Base-by-base conservation (phyloP, 2,113 vertebrate species). In the Pimephales promelas region DNA sequence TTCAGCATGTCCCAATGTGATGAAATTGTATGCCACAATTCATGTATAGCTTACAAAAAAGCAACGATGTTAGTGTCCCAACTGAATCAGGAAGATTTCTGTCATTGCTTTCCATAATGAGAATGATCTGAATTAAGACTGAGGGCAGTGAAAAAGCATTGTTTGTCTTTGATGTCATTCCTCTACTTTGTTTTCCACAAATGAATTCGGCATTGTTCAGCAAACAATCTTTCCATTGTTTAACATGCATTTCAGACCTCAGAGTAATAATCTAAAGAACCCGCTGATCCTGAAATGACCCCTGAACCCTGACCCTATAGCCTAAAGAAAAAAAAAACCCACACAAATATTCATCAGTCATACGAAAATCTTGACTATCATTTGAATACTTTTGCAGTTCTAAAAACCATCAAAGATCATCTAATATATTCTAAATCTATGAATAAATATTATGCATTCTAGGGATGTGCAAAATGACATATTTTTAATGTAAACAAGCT, bases 141-240 rank as follows among this genome's bases (percentile, higher is more conserved):
- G 28, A 75, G 11, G 16, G 47, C 74, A 70, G 4, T 56, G 61
- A 64, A 64, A 81, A 66, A 47, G 8, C 24, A 80, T 7, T 7
- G 11, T 3, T 75, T 81, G 43, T 71, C 74, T 57, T 76, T n/a
- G 54, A 77, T 56, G 85, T 31, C 75, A 36, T 45, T 64, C 13
- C 52, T 84, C 74, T 14, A 49, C 28, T 56, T 76, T 56, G 57
- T 43, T 57, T 43, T 79, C 66, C 49, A 10, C 83, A 66, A n/a
- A 79, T 72, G 47, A 85, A 87, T 74, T 74, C 49, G 40, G 84
- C 54, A 84, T 84, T 85, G 80, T 87, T 85, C 22, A 66, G 56
- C 59, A 85, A 85, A 85, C 83, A 85, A 62, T 74, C 54, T 85
- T 76, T 52, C 36, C 77, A 85, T 85, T 87, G 86, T 87, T 82